Evolutionary conservation across 1,140 invertebrate genomes (phyloP).

Genomic region (Vanessa atalanta): DNA sequence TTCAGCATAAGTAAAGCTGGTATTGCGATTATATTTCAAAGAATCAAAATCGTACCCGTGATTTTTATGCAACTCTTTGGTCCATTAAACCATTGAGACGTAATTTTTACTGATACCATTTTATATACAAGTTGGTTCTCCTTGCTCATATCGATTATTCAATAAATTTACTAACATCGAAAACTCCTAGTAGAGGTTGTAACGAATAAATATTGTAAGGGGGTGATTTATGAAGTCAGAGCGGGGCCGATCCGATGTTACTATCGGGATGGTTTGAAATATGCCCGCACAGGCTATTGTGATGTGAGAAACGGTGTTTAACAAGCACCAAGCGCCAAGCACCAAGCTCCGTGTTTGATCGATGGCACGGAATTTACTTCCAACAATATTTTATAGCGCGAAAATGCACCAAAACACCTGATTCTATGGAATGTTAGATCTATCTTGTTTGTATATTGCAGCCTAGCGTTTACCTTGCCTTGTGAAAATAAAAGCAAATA

Average conservation of each 20-base stretch:
- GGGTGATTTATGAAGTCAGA: slow-evolving; percentile 74
- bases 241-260: slow-evolving; percentile 63
- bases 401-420: slow-evolving; percentile 69
- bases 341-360: slow-evolving; percentile 56
- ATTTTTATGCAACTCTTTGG: too few relatives aligned
- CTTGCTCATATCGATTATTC: not conserved
- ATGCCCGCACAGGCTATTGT: slow-evolving; percentile 73
- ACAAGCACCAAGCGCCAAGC: slow-evolving; percentile 63
- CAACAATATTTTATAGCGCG: slow-evolving; percentile 65
- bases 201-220: slow-evolving; percentile 77
- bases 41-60: too few relatives aligned
- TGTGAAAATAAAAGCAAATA: slow-evolving; percentile 31
- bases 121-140: not conserved
- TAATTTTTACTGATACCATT: too few relatives aligned
- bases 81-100: too few relatives aligned
- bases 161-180: slow-evolving; percentile 5
- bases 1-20: too few relatives aligned
- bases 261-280: slow-evolving; percentile 75
- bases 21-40: too few relatives aligned
- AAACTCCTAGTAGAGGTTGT: slow-evolving; percentile 36
- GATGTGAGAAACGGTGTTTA: slow-evolving; percentile 79
- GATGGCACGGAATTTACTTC: slow-evolving; percentile 64
- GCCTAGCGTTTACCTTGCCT: slow-evolving; percentile 28
- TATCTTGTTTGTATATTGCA: slow-evolving; percentile 40
- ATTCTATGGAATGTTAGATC: slow-evolving; percentile 53